Evolutionary conservation across 2,113 vertebrate genomes (phyloP).

Genomic region (Spilogale gracilis): DNA sequence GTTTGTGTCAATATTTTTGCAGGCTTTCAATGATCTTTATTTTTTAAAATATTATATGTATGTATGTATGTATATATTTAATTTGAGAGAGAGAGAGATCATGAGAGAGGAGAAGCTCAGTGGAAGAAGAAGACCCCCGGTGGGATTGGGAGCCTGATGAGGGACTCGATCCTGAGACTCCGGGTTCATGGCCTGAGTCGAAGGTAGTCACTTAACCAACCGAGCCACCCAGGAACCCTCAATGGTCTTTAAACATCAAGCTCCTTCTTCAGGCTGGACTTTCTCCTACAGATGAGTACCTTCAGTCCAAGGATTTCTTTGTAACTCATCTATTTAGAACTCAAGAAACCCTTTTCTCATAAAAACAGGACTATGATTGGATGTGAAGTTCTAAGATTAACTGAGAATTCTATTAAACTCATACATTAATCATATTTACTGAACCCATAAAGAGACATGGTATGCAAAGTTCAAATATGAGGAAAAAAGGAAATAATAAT

Average conservation of each 20-base stretch:
- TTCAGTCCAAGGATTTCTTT: slow-evolving; percentile 43
- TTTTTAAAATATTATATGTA: too few relatives aligned
- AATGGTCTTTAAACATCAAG: background rate
- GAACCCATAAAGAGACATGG: slow-evolving; percentile 35
- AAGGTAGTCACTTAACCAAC: too few relatives aligned
- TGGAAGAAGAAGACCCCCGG: too few relatives aligned
- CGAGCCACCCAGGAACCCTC: background rate
- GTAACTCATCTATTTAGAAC: slow-evolving; percentile 44
- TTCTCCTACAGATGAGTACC: background rate
- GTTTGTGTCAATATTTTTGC: background rate
- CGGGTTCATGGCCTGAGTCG: too few relatives aligned
- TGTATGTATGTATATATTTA: too few relatives aligned
- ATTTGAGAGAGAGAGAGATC: too few relatives aligned
- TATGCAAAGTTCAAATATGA: slow-evolving; percentile 59
- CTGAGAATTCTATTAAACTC: slow-evolving; percentile 58
- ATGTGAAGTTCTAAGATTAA: slow-evolving; percentile 52
- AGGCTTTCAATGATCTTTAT: background rate
- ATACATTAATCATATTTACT: slow-evolving; percentile 50
- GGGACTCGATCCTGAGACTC: too few relatives aligned
- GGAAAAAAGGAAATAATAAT: background rate
- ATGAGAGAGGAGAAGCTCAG: too few relatives aligned
- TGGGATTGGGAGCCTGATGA: too few relatives aligned
- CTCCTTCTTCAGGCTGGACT: background rate
- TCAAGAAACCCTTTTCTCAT: slow-evolving; percentile 35
- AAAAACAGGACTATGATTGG: slow-evolving; percentile 51